Base-by-base conservation (phyloP, 1,140 invertebrate species). In the Apolygus lucorum region DNA sequence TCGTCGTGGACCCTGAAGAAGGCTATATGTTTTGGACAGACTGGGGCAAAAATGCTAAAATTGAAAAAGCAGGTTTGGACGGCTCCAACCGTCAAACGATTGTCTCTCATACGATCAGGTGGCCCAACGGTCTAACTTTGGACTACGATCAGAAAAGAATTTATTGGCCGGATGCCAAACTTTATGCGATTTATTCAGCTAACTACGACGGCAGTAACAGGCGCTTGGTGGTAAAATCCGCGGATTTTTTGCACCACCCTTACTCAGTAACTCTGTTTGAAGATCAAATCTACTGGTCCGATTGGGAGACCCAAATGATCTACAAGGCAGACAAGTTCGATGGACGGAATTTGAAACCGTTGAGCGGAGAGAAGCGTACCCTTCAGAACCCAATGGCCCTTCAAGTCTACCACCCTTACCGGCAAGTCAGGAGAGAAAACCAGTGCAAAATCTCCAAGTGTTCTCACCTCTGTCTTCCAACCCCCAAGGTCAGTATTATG, bases 21-120 rank as follows among this genome's bases (percentile, higher is more conserved):
- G 93, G 93, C 85, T 95, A 91, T 88, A 91, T 97, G 88, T 96
- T 92, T 79, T 97, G 95, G 93, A 92, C 91, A 0, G 95, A 98
- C 78, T 97, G 94, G 93, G 93, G 95, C 73, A 82, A 89, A 70
- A 84, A 85, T 63, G 86, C 93, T 27, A 87, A 90, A 75, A 98
- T 98, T 73, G 95, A 98, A 79, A 84, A 91, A 68, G 91, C 92
- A 52, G 89, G 89, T 62, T 94, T 98, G 92, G 96, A 98, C 78
- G 96, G 96, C 26, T 87, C 87, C 13, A 89, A 94, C 76, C 82
- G 95, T 52, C 85, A 89, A 77, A 85, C 87, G 1, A 91, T 98
- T 74, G 89, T 98, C 2, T 88, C 86, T 8, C 89, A 86, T 69
- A 90, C 95, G 77, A 87, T 98, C 17, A 90, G 90, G 77, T 97